Conservation (phyloP, 2,888 invertebrate genomes). For the Agrochola lychnidis region DNA sequence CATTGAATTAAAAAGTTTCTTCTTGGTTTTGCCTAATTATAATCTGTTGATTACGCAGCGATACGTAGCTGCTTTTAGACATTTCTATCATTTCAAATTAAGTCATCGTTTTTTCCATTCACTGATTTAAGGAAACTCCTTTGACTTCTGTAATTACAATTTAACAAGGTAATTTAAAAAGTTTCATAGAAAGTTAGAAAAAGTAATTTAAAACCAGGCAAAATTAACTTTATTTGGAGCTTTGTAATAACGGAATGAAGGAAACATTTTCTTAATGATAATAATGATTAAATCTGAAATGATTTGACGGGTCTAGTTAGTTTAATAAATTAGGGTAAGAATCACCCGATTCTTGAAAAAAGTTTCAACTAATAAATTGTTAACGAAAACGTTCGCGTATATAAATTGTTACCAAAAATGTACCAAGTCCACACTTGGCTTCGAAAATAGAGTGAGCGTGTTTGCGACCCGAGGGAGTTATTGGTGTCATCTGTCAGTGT, state of each 20-base stretch:
- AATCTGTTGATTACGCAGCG: conserved; percentile 16
- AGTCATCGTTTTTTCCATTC: conserved; percentile 52
- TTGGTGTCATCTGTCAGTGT: conserved; percentile 87
- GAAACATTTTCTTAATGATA: conserved; percentile 60
- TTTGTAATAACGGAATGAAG: conserved; percentile 69
- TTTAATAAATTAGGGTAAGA: conserved; percentile 50
- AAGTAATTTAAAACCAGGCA: conserved; percentile 73
- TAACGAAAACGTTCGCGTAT: conserved; percentile 56
- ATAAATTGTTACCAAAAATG: conserved; percentile 72
- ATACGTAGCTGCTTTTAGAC: conserved; percentile 24
- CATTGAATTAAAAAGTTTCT: conserved; percentile 28
- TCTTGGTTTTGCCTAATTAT: conserved; percentile 26
- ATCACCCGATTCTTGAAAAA: conserved; percentile 24
- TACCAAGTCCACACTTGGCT: conserved; percentile 73
- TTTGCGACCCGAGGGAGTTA: conserved; percentile 82
- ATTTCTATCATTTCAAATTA: conserved; percentile 41
- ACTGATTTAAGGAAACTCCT: conserved; percentile 67
- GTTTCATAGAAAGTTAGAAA: conserved; percentile 71
- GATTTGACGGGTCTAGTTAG: conserved; percentile 39
- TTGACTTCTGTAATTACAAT: conserved; percentile 75
- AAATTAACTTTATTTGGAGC: conserved; percentile 78
- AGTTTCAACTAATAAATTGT: conserved; percentile 36
- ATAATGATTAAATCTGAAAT: conserved; percentile 51
- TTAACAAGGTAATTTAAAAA: conserved; percentile 77
- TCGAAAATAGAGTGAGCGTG: conserved; percentile 76